These are phyloP conservation scores for Syngnathus typhle DNA, from an alignment of 2,113 vertebrate genomes.

Conservation along the genomic window DNA sequence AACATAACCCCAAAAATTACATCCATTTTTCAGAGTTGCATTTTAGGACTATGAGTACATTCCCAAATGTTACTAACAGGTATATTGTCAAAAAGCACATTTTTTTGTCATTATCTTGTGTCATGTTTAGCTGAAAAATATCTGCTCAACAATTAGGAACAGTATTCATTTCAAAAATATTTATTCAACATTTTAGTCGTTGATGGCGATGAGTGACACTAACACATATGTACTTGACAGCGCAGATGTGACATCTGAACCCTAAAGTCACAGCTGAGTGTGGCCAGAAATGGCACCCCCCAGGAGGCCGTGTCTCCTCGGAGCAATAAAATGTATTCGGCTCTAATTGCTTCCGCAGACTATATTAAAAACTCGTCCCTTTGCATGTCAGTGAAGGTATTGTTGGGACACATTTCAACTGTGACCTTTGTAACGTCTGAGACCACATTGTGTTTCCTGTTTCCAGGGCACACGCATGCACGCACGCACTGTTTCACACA, in stretches of 20 bases:
- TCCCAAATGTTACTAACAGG: not conserved
- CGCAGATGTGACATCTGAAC: conserved; percentile 27
- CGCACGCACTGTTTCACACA: conserved; percentile 3
- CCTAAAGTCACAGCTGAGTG: conserved; percentile 17
- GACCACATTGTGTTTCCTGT: not conserved
- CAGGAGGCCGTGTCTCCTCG: conserved; percentile 16
- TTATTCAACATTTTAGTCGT: too few species aligned
- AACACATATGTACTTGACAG: conserved; percentile 2
- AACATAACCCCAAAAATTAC: not conserved
- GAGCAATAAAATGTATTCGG: conserved; percentile 27
- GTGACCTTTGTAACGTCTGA: not conserved
- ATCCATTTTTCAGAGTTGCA: not conserved
- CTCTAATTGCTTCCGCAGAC: conserved; percentile 60
- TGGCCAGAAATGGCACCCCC: conserved; percentile 39
- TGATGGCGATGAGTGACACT: not conserved
- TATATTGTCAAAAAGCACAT: too few species aligned
- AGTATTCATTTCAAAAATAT: too few species aligned
- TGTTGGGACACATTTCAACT: conserved; percentile 6
- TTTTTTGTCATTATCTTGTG: too few species aligned
- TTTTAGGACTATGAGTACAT: not conserved
- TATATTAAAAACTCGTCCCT: not conserved
- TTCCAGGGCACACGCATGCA: not conserved
- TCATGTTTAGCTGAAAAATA: too few species aligned
- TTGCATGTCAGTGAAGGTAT: not conserved
- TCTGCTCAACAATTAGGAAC: too few species aligned